Evolutionary conservation across 2,888 invertebrate species (phyloP).

Genomic region (Polydrusus pterygomalis): DNA sequence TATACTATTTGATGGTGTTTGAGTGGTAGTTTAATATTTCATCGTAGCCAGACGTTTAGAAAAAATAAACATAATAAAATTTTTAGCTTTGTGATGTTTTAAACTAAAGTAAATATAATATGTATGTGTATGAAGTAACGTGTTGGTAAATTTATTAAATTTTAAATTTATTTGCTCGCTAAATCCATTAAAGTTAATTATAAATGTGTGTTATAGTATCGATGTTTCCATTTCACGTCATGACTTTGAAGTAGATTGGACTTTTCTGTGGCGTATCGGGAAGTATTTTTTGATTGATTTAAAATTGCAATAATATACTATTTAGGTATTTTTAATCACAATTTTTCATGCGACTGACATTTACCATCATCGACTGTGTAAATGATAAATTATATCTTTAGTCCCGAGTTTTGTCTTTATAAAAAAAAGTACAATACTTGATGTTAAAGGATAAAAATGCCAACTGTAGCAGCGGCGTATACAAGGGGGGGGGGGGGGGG

Average conservation of each 20-base stretch:
- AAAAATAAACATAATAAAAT: constrained; percentile 21
- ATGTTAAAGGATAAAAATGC: too few relatives aligned
- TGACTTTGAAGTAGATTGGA: constrained; percentile 8
- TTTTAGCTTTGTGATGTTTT: constrained; percentile 12
- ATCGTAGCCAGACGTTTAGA: constrained; percentile 23
- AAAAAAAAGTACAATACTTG: too few relatives aligned
- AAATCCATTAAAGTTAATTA: constrained; percentile 21
- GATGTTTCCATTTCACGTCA: not conserved
- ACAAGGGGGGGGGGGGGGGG: too few relatives aligned
- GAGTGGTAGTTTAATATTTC: constrained; percentile 41
- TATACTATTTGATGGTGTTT: constrained; percentile 39
- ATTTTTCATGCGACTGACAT: too few relatives aligned
- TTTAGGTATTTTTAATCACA: not conserved
- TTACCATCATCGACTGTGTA: too few relatives aligned
- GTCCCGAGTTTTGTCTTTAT: too few relatives aligned
- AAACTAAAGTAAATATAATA: not conserved
- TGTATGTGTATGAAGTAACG: not conserved
- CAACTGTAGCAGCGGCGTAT: too few relatives aligned
- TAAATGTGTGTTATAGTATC: constrained; percentile 9
- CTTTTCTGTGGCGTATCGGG: not conserved
- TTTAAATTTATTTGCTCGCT: not conserved
- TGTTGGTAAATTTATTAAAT: constrained; percentile 14
- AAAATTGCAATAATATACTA: not conserved
- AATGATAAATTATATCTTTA: too few relatives aligned
- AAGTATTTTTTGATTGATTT: constrained; percentile 10